These are phyloP conservation scores for Parus major DNA, from an alignment of 2,113 vertebrate species.

Conservation along the genomic window DNA sequence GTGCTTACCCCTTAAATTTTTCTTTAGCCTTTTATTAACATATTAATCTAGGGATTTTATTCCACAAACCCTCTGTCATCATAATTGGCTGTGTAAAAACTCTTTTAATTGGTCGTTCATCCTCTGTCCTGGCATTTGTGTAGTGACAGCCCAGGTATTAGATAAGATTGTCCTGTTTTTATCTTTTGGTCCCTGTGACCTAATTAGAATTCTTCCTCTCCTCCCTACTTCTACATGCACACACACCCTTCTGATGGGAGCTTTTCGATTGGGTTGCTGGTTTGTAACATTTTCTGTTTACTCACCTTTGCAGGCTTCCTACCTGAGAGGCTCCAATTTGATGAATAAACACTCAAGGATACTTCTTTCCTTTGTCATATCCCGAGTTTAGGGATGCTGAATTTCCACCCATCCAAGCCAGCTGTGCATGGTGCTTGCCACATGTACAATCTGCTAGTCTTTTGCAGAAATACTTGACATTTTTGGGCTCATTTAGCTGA, in stretches of 20 bases:
- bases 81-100: not conserved
- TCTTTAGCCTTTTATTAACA: not conserved
- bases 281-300: conserved; percentile 6
- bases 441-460: not conserved
- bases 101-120: not conserved
- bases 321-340: not conserved
- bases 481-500: not conserved
- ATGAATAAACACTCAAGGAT: not conserved
- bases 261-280: not conserved
- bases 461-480: not conserved
- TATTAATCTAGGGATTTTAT: not conserved
- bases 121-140: not conserved
- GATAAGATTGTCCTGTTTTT: conserved; percentile 53
- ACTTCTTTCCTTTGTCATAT: not conserved
- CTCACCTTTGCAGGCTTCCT: not conserved
- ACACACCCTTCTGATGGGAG: not conserved
- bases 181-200: conserved; percentile 32
- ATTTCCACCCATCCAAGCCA: not conserved
- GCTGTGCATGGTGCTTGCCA: not conserved
- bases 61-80: not conserved
- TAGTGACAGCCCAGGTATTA: conserved; percentile 13
- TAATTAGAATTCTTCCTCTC: conserved; percentile 26
- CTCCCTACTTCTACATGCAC: not conserved
- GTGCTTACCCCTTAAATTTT: not conserved
- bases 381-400: accelerated